Percentiles rank a stretch among this genome's conserved stretches.
Evolutionary conservation across 23 tunicate species (phyloP).

Genomic region (Trididemnum nubilum): DNA sequence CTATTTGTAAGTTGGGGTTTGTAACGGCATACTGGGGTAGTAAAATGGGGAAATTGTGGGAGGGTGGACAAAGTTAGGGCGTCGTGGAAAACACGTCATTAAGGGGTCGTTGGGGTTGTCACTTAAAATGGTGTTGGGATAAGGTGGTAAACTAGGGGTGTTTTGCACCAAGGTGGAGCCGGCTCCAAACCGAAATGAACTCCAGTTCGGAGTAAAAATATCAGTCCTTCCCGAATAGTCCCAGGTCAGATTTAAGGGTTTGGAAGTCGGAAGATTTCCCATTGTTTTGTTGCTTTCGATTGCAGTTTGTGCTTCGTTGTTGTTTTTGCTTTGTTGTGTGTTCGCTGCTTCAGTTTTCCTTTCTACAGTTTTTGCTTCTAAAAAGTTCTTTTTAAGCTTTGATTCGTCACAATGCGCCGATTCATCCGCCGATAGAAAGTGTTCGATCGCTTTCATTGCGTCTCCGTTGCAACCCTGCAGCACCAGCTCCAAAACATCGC

Average conservation of each 20-base stretch:
- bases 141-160: neutral
- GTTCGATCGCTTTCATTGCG: slow-evolving; percentile 86
- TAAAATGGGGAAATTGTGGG: neutral
- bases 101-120: neutral
- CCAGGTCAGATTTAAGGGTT: slow-evolving; percentile 7
- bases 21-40: neutral
- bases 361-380: neutral
- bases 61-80: neutral
- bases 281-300: neutral
- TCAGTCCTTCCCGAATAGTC: neutral
- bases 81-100: neutral
- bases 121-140: neutral
- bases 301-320: too few species aligned
- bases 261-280: neutral
- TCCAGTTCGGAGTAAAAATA: neutral
- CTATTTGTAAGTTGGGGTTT: neutral
- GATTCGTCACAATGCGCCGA: neutral
- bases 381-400: neutral
- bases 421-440: slow-evolving; percentile 72
- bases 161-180: neutral
- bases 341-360: neutral
- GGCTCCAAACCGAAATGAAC: neutral
- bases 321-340: neutral
- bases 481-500: slow-evolving; percentile 80
- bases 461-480: slow-evolving; percentile 96